Evolutionary conservation across 2,888 invertebrate species (phyloP), one percentile per base, ranked within the genome.

Genomic region (Metopia argyrocephala): DNA sequence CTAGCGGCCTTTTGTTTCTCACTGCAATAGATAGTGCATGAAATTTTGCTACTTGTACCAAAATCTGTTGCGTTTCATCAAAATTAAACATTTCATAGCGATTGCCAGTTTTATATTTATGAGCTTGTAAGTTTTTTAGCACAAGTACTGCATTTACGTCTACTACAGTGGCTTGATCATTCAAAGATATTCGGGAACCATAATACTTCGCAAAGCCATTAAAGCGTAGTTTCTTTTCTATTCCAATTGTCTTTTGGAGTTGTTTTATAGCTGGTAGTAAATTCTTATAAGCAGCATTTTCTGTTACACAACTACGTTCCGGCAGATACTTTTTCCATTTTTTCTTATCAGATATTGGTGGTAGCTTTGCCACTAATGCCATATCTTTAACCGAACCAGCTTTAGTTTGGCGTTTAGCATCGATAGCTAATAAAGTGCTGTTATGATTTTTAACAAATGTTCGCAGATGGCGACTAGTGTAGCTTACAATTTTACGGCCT

Each of bases 391-490:
- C 56, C 2, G 9, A 46, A 1, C 84, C 87, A 83, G 85, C 75
- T 0, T 79, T 2, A 6, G 85, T 85, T 20, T 85, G 85, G 7
- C 92, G 83, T 71, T 86, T 89, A 1, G 91, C 87, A 25, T 84
- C 82, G 2, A 91, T 85, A 0, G 91, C 90, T 0, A 93, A 84
- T 87, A 93, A 93, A 0, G 92, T 89, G 82, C 93, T 93, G 1
- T 93, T 93, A 85, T 93, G 93, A 86, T 93, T 93, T 84, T 93
- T 93, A 0, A 93, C 93, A 0, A 92, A 91, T 18, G 91, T 91
- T 5, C 92, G 92, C 18, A 92, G 85, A 76, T 87, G 87, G 9
- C 87, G 87, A 12, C 88, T 89, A 20, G 87, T 86, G 76, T 91
- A 90, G 1, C 91, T 87, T 1, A 90, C 52, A 1, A 92, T 83